phyloP scores from a whole-genome alignment of 2,888 invertebrate species.

The Carabus problematicus region DNA sequence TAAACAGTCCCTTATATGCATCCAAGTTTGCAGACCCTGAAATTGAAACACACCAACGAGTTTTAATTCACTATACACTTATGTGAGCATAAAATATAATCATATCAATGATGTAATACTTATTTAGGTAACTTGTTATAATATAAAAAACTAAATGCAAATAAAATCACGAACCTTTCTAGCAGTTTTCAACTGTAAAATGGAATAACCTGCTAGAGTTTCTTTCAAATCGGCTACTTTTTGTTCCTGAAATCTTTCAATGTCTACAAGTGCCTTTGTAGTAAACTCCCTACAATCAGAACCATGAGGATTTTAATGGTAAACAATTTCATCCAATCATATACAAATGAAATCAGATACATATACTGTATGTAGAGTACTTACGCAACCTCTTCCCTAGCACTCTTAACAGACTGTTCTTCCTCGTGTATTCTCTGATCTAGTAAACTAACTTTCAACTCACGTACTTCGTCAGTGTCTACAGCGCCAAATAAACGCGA shows the following conservation, averaged over 20 bases:
- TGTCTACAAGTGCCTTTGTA: slow-evolving; percentile 70
- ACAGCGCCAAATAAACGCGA: slow-evolving; percentile 76
- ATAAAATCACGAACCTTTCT: slow-evolving; percentile 67
- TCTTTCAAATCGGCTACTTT: slow-evolving; percentile 76
- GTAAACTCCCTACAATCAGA: slow-evolving; percentile 68
- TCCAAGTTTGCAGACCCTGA: slow-evolving; percentile 79
- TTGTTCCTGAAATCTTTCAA: slow-evolving; percentile 75
- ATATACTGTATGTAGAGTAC: slow-evolving; percentile 48
- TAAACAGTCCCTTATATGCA: slow-evolving; percentile 76
- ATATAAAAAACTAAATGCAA: slow-evolving; percentile 21
- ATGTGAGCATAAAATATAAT: slow-evolving; percentile 15
- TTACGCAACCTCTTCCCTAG: slow-evolving; percentile 69
- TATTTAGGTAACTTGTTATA: slow-evolving; percentile 10
- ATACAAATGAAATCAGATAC: not conserved
- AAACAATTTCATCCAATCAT: slow-evolving; percentile 12
- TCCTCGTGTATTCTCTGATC: slow-evolving; percentile 73
- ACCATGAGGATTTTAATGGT: not conserved
- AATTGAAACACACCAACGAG: slow-evolving; percentile 48
- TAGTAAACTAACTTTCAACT: slow-evolving; percentile 70
- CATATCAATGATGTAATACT: slow-evolving; percentile 9
- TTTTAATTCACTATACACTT: too few relatives aligned
- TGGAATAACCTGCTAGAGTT: slow-evolving; percentile 72
- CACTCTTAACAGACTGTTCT: slow-evolving; percentile 64
- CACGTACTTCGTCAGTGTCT: slow-evolving; percentile 78
- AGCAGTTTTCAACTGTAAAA: slow-evolving; percentile 75